phyloP scores from a whole-genome alignment of 2,888 invertebrate species.

The Operophtera brumata region DNA sequence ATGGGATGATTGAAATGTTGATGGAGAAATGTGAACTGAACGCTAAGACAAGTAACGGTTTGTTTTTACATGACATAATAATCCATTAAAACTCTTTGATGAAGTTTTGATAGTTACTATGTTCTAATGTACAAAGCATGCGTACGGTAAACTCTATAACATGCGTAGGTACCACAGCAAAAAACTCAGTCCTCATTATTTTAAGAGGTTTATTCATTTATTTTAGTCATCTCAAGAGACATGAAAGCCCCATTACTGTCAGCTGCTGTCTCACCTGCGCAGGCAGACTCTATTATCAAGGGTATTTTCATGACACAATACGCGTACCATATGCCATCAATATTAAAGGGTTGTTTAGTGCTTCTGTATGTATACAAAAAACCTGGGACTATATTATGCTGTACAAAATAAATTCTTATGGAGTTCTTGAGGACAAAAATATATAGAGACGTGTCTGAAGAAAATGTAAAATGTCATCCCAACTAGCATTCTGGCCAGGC shows the following conservation, averaged over 20 bases:
- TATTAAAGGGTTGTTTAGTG: constrained; percentile 12
- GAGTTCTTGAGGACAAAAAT: not conserved
- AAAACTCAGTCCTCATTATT: constrained; percentile 1
- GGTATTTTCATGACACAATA: constrained; percentile 7
- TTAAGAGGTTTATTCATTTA: constrained; percentile 3
- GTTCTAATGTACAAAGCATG: too few relatives aligned
- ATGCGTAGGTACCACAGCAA: too few relatives aligned
- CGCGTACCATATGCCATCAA: constrained; percentile 6
- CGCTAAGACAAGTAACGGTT: not conserved
- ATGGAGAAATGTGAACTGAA: constrained; percentile 1
- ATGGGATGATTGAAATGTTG: constrained; percentile 14
- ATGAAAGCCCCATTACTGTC: constrained; percentile 32
- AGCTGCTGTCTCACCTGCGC: constrained; percentile 36
- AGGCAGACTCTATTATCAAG: constrained; percentile 14
- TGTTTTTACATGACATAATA: not conserved
- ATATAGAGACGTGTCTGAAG: not conserved
- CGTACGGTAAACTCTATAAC: too few relatives aligned
- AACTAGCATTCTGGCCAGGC: too few relatives aligned
- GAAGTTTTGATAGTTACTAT: too few relatives aligned
- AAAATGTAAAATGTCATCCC: too few relatives aligned
- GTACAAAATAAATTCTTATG: not conserved
- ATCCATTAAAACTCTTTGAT: too few relatives aligned
- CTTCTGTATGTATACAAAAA: constrained; percentile 3
- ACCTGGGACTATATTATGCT: not conserved
- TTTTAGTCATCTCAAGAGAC: constrained; percentile 21